Evolutionary conservation across 2,888 invertebrate species (phyloP), one percentile per base, ranked within the genome.

Genomic region (Barypeithes pellucidus): DNA sequence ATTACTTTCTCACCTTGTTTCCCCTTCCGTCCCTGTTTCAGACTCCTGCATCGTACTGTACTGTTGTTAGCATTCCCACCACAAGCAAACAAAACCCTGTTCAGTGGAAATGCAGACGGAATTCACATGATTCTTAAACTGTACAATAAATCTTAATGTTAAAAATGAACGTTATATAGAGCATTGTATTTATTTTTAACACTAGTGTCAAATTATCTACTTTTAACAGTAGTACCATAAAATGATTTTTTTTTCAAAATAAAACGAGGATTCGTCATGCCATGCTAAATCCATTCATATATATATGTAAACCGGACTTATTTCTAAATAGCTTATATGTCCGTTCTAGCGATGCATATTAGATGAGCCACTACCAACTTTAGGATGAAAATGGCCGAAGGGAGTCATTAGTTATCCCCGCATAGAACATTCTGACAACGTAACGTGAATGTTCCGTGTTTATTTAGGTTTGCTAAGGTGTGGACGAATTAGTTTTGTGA

Each of bases 401-500:
- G 47, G 47, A 47, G 9, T 47, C 47, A 47, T 47, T 47, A 47
- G 52, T 52, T 52, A 52, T 52, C 14, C 52, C 8, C 29, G 29
- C 14, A 14, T 7, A 14, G 29, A 52, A 52, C 11, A 52, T 29
- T 29, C 8, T 52, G 52, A 52, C 52, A 52, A 29, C 14, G 29
- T 29, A 14, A 14, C 4, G 5, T 14, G 52, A 29, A 24, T 14
- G 29, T 24, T n/a, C 29, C 29, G 14, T 14, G 52, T 52, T 52
- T 52, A 29, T 52, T 29, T 52, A 29, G 29, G 29, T 52, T 29
- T 29, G 29, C 29, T 24, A 52, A 52, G 52, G 52, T 52, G 52
- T 52, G 4, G 52, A 29, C 2, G 16, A 43, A 29, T 52, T 52
- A 29, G 29, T 29, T 52, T 52, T 52, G 47, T 47, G 11, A 20